Evolutionary conservation across 2,888 invertebrate genomes (phyloP).

Genomic region (Drosophila borborema): DNA sequence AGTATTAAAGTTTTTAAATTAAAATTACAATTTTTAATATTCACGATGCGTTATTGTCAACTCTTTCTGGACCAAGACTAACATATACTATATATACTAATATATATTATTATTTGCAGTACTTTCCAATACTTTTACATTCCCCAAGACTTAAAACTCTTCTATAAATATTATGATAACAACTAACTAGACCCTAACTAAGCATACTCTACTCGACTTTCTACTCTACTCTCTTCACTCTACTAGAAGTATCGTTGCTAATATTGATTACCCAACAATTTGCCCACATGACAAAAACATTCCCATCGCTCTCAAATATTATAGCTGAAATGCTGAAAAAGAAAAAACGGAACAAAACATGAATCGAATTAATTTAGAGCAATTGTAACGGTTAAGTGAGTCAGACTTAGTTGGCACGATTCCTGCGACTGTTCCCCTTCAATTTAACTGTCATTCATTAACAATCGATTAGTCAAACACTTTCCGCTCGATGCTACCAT

Average conservation of each 20-base stretch:
- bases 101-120: too few relatives aligned
- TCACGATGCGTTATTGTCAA: too few relatives aligned
- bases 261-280: constrained; percentile 58
- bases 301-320: constrained; percentile 17
- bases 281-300: constrained; percentile 51
- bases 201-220: too few relatives aligned
- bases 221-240: neutral
- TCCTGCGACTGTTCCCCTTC: constrained; percentile 24
- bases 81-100: too few relatives aligned
- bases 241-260: constrained; percentile 19
- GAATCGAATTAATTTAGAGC: constrained; percentile 72
- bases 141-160: too few relatives aligned
- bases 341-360: constrained; percentile 44
- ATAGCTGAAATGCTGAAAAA: neutral
- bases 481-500: constrained; percentile 72
- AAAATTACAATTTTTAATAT: too few relatives aligned
- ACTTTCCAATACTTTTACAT: too few relatives aligned
- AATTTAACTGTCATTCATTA: constrained; percentile 79
- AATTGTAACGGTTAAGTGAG: constrained; percentile 77
- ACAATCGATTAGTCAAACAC: constrained; percentile 81
- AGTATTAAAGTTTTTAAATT: too few relatives aligned
- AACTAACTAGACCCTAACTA: neutral
- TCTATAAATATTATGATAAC: too few relatives aligned
- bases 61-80: too few relatives aligned
- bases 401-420: constrained; percentile 46